phyloP scores from a whole-genome alignment of 2,888 invertebrate species.

The Onchidella celtica region DNA sequence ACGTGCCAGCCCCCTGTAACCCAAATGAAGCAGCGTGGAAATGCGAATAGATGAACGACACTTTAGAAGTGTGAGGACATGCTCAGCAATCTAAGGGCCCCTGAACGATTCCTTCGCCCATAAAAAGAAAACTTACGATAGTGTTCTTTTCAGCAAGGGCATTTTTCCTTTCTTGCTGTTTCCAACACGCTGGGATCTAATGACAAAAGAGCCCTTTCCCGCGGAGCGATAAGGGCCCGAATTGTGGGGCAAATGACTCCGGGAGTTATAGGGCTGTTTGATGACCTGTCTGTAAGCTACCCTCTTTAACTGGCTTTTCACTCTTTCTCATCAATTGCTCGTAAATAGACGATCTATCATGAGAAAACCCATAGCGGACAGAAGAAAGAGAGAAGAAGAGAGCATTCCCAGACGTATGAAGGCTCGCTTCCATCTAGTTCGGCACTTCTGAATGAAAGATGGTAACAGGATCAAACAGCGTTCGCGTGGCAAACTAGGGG shows the following conservation, averaged over 20 bases:
- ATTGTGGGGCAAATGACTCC: neutral
- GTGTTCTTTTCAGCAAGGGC: too few relatives aligned
- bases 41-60: too few relatives aligned
- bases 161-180: neutral
- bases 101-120: too few relatives aligned
- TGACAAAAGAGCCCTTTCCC: neutral
- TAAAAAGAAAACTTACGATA: too few relatives aligned
- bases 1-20: too few relatives aligned
- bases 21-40: too few relatives aligned
- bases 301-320: neutral
- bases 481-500: too few relatives aligned
- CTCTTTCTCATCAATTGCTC: neutral
- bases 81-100: too few relatives aligned
- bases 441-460: too few relatives aligned
- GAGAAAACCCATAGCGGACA: neutral
- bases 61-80: too few relatives aligned
- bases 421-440: too few relatives aligned
- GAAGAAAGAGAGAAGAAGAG: neutral
- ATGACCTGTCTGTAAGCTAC: neutral
- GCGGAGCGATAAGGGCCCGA: neutral
- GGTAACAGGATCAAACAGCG: too few relatives aligned
- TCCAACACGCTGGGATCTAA: neutral
- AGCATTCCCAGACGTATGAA: neutral
- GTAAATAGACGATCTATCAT: neutral
- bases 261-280: neutral